Evolutionary conservation across 2,888 invertebrate genomes (phyloP).

Genomic region (Clistopyga incitator): DNA sequence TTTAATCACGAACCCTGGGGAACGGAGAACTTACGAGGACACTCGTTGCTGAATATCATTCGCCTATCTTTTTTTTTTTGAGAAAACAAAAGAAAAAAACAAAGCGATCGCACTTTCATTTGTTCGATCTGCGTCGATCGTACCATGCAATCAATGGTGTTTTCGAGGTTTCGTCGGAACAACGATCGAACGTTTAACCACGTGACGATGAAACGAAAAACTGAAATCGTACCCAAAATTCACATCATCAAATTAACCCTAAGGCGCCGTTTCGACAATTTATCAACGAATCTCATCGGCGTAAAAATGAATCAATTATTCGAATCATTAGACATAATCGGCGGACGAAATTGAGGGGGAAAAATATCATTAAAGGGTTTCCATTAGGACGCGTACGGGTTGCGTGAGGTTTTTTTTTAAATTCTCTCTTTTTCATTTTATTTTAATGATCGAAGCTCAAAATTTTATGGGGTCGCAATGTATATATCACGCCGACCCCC

Average conservation of each 20-base stretch:
- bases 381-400: slow-evolving; percentile 23
- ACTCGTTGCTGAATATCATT: slow-evolving; percentile 57
- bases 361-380: slow-evolving; percentile 40
- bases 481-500: slow-evolving; percentile 47
- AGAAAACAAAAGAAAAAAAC: slow-evolving; percentile 13
- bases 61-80: slow-evolving; percentile 34
- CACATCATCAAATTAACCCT: slow-evolving; percentile 48
- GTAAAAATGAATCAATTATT: slow-evolving; percentile 59
- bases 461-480: slow-evolving; percentile 52
- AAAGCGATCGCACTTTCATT: slow-evolving; percentile 47
- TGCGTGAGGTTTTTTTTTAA: background rate
- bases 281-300: slow-evolving; percentile 60
- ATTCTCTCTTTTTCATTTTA: background rate
- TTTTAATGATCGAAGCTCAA: slow-evolving; percentile 56
- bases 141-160: slow-evolving; percentile 42
- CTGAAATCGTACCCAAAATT: slow-evolving; percentile 53
- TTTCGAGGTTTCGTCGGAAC: slow-evolving; percentile 73
- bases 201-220: slow-evolving; percentile 43
- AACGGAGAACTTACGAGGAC: slow-evolving; percentile 35
- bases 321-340: slow-evolving; percentile 66
- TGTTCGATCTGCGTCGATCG: slow-evolving; percentile 55
- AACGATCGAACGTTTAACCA: slow-evolving; percentile 71
- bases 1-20: slow-evolving; percentile 39
- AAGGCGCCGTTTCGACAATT: slow-evolving; percentile 66
- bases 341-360: slow-evolving; percentile 56